Evolutionary conservation across 2,113 vertebrate genomes (phyloP).

Genomic region (Amblyornis subalaris): DNA sequence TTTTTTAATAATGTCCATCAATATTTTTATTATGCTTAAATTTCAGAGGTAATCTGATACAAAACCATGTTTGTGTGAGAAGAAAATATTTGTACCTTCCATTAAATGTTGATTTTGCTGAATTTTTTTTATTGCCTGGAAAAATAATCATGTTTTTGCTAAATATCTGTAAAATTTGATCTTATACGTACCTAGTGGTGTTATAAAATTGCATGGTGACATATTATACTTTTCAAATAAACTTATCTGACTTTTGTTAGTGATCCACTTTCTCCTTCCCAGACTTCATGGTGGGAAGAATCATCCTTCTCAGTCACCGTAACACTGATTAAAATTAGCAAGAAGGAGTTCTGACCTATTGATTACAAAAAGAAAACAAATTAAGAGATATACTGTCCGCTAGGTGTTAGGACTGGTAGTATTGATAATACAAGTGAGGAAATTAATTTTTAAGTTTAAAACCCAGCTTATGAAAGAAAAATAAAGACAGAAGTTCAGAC

Average conservation of each 20-base stretch:
- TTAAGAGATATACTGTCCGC: neutral
- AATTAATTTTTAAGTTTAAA: constrained; percentile 22
- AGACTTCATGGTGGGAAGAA: neutral
- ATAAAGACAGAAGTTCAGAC: constrained; percentile 8
- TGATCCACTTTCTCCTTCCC: neutral
- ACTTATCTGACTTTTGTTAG: neutral
- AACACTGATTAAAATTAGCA: neutral
- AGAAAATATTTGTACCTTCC: neutral
- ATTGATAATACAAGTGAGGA: neutral
- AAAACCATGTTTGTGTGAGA: neutral
- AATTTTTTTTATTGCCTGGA: neutral
- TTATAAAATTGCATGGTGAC: neutral
- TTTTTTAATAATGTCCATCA: neutral
- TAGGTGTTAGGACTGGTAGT: neutral
- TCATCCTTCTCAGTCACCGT: neutral
- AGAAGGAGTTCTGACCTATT: constrained; percentile 21
- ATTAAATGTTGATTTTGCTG: neutral
- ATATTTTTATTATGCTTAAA: neutral
- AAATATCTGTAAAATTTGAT: neutral
- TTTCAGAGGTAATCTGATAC: neutral
- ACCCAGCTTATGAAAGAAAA: constrained; percentile 30
- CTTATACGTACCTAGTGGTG: neutral
- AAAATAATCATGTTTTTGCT: neutral
- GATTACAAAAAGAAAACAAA: constrained; percentile 25
- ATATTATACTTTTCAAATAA: neutral